Evolutionary conservation across 1,140 invertebrate genomes (phyloP), one percentile per base, ranked within the genome.

Genomic region (Drosophila kurseongensis): DNA sequence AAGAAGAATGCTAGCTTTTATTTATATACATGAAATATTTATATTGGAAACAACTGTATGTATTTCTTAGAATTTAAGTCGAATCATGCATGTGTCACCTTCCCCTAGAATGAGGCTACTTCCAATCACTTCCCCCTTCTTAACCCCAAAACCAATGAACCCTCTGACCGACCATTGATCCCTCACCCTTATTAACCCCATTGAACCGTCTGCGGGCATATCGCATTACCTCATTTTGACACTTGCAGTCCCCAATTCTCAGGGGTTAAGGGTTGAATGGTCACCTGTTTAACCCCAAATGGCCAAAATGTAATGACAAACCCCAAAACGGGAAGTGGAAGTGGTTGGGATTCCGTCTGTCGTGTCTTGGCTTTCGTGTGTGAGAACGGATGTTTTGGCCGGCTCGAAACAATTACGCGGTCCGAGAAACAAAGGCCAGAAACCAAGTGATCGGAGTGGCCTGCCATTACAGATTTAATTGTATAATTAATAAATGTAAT

Each of bases 401-500:
- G 9, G 12, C 52, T 66, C 48, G 40, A 86, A 86, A 83, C 71
- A 86, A 86, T 88, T 88, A 86, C 78, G 78, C 78, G 82, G 16
- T 23, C n/a, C 23, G 54, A 66, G 38, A 67, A 48, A 67, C 57
- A 78, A 65, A 76, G 58, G 82, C 73, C 76, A 68, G 61, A 54
- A 59, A 42, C 18, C 58, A 69, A 47, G 66, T 71, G 68, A 44
- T 47, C 32, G 13, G 40, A 63, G 63, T 67, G 63, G 62, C 55
- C 84, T 79, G 80, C 69, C 68, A 86, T 86, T 86, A 86, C 83
- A 88, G 84, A 88, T 88, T 88, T 88, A 88, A 88, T 88, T 89
- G 89, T 88, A 88, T 88, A 88, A 88, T 88, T 88, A 88, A 88
- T 88, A 88, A 88, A 89, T 88, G 84, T 83, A 88, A 89, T 88